phyloP scores from a whole-genome alignment of 2,797 vertebrate genomes.

The Myotis planiceps region DNA sequence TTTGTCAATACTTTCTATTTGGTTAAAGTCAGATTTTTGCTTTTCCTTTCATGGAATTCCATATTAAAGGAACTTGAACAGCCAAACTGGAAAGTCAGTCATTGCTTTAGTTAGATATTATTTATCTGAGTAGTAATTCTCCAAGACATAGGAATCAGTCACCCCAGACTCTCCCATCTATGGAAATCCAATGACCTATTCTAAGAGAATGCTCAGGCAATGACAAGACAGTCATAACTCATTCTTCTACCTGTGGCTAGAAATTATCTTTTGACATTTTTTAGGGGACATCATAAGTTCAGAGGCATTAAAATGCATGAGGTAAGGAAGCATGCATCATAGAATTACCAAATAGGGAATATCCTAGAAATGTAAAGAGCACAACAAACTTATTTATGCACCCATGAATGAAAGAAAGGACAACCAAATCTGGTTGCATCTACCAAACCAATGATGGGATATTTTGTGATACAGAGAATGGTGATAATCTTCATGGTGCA shows the following conservation, averaged over 20 bases:
- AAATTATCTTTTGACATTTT: background rate
- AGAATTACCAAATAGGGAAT: background rate
- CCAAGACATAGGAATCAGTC: background rate
- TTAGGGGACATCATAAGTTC: background rate
- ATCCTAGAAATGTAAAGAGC: background rate
- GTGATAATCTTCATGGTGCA: too few species aligned
- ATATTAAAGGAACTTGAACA: background rate
- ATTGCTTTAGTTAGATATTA: background rate
- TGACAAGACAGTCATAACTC: background rate
- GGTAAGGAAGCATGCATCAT: background rate
- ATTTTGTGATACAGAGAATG: background rate
- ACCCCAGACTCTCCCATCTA: background rate
- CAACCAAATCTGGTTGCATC: background rate
- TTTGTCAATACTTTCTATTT: background rate
- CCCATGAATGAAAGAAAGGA: background rate
- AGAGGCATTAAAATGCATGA: background rate
- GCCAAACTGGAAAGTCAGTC: background rate
- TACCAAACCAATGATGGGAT: background rate
- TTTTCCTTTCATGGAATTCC: background rate
- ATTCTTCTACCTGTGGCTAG: background rate
- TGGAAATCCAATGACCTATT: background rate
- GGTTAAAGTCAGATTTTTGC: constrained; percentile 3
- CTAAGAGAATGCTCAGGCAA: background rate
- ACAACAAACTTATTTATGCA: background rate
- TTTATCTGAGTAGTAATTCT: background rate